Percentiles rank a stretch among this genome's conserved stretches.
Evolutionary conservation across 1,140 invertebrate species (phyloP).

Genomic region (Solenopsis fugax): DNA sequence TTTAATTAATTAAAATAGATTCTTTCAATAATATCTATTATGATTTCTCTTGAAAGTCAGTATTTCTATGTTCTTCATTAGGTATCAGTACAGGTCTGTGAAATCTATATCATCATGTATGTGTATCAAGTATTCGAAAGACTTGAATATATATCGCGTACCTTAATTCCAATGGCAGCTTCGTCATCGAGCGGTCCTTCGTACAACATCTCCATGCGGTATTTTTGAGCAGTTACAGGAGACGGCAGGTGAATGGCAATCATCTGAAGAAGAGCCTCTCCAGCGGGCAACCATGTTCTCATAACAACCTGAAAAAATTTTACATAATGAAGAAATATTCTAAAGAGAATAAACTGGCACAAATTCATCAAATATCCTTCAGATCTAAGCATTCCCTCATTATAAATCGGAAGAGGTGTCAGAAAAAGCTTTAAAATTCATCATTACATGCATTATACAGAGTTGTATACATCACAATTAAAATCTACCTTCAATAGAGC

Average conservation of each 20-base stretch:
- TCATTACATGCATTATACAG: constrained; percentile 70
- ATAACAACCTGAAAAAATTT: constrained; percentile 92
- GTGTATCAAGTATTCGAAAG: neutral
- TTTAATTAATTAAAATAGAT: constrained; percentile 17
- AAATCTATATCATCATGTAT: constrained; percentile 81
- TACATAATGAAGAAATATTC: neutral
- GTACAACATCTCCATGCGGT: constrained; percentile 99
- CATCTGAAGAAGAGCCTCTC: constrained; percentile 99
- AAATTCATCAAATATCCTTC: constrained; percentile 44
- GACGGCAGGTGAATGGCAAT: constrained; percentile 99
- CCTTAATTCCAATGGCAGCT: constrained; percentile 95
- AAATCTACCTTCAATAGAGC: constrained; percentile 91
- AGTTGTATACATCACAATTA: neutral
- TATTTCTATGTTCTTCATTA: constrained; percentile 80
- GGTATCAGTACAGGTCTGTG: constrained; percentile 86
- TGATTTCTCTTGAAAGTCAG: constrained; percentile 73
- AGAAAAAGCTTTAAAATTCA: constrained; percentile 83
- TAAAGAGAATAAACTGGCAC: constrained; percentile 2
- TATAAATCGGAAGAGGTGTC: constrained; percentile 85
- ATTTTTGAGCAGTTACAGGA: constrained; percentile 99
- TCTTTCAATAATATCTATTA: constrained; percentile 7
- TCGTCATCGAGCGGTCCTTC: constrained; percentile 99
- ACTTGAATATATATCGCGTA: constrained; percentile 76
- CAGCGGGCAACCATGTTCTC: constrained; percentile 99
- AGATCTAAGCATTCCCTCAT: constrained; percentile 79